Percentiles rank a stretch among this genome's conserved stretches.
Evolutionary conservation across 2,888 invertebrate genomes (phyloP).

Genomic region (Nemapogon koenigi): DNA sequence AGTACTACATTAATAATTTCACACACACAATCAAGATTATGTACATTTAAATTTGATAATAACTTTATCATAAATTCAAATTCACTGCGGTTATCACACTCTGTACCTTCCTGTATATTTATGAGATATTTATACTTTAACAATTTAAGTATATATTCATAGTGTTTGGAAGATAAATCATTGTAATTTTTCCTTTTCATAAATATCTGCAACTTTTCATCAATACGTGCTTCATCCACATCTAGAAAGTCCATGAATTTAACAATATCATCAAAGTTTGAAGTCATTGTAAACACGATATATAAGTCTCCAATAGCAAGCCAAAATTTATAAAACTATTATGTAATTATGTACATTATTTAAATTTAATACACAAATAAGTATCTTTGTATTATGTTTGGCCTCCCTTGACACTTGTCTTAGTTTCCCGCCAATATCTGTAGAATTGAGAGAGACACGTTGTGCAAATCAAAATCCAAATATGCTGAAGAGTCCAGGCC

Average conservation of each 20-base stretch:
- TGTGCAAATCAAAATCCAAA: no score
- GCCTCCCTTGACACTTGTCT: no score
- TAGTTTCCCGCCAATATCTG: no score
- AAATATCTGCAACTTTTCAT: conserved; percentile 34
- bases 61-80: conserved; percentile 36
- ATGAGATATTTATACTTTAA: conserved; percentile 49
- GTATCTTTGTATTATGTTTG: no score
- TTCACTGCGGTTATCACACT: conserved; percentile 43
- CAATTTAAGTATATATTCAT: conserved; percentile 33
- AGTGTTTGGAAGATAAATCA: conserved; percentile 31
- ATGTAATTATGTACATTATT: no score
- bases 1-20: conserved; percentile 35
- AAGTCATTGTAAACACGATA: conserved; percentile 18
- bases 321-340: no score
- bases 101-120: conserved; percentile 37
- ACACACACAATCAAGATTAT: conserved; percentile 33
- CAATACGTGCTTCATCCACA: conserved; percentile 46
- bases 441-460: no score
- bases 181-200: conserved; percentile 30
- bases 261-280: conserved; percentile 23
- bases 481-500: no score
- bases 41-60: conserved; percentile 23
- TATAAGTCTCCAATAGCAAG: no score
- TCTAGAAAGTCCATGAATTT: conserved; percentile 46
- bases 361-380: no score